Evolutionary conservation across 2,113 vertebrate species (phyloP).

Genomic region (Pollachius pollachius): DNA sequence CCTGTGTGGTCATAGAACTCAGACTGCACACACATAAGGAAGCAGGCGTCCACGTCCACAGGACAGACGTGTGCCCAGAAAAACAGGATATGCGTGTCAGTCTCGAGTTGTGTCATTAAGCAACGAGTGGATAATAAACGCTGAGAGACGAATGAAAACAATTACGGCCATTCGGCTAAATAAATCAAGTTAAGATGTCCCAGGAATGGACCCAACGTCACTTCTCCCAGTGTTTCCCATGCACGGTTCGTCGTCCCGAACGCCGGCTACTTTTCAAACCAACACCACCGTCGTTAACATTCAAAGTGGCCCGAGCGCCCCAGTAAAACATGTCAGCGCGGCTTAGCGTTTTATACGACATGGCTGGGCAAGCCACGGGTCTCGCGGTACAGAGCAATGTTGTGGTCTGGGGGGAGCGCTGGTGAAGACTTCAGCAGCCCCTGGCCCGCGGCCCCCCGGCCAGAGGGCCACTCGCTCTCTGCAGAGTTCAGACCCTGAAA

Average conservation of each 20-base stretch:
- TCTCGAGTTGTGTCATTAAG: background rate
- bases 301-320: background rate
- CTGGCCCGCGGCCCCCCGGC: constrained; percentile 15
- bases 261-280: background rate
- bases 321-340: constrained; percentile 27
- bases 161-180: too few relatives aligned
- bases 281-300: background rate
- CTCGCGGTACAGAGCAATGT: constrained; percentile 46
- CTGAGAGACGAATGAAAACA: too few relatives aligned
- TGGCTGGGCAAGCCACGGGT: constrained; percentile 39
- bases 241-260: too few relatives aligned
- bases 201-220: too few relatives aligned
- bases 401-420: constrained; percentile 47
- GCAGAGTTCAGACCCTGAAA: too few relatives aligned
- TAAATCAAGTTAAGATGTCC: too few relatives aligned
- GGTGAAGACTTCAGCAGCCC: constrained; percentile 54
- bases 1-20: constrained; percentile 50
- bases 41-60: constrained; percentile 17
- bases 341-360: constrained; percentile 53
- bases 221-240: too few relatives aligned
- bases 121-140: too few relatives aligned
- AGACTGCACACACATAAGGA: constrained; percentile 30
- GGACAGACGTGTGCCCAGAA: constrained; percentile 14
- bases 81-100: constrained; percentile 9
- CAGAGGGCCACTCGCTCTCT: too few relatives aligned